Conservation (phyloP, 2,113 vertebrate genomes). For the Archilochus colubris region DNA sequence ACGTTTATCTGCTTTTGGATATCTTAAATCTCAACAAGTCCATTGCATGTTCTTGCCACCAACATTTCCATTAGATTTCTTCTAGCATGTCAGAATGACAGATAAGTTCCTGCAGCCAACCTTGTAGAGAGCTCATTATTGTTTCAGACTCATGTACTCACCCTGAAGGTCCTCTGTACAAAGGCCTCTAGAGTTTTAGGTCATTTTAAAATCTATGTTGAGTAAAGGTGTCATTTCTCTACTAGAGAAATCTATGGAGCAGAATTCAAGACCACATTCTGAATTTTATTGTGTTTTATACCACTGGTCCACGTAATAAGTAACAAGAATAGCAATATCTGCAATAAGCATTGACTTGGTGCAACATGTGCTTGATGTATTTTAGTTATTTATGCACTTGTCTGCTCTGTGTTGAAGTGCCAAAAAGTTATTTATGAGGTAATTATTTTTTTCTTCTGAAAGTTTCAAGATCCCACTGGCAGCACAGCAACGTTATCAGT, state of each 20-base stretch:
- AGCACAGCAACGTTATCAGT: neutral
- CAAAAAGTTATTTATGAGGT: slow-evolving; percentile 7
- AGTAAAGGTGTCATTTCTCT: slow-evolving; percentile 23
- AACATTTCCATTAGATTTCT: slow-evolving; percentile 76
- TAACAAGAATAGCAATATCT: neutral
- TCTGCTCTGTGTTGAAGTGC: neutral
- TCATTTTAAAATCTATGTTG: slow-evolving; percentile 32
- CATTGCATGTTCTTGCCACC: slow-evolving; percentile 76
- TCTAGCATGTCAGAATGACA: slow-evolving; percentile 74
- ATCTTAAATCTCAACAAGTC: slow-evolving; percentile 75
- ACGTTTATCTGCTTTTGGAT: slow-evolving; percentile 71
- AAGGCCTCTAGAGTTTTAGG: neutral
- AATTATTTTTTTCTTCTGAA: neutral
- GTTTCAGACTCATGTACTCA: slow-evolving; percentile 50
- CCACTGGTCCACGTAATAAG: neutral
- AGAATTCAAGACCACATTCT: neutral
- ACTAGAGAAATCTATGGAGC: neutral
- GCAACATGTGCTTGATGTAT: neutral
- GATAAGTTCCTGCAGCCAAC: slow-evolving; percentile 61
- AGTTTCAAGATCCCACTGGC: neutral
- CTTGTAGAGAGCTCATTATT: slow-evolving; percentile 64
- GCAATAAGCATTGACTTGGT: neutral
- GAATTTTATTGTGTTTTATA: neutral
- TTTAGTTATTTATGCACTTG: neutral
- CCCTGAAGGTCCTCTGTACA: slow-evolving; percentile 23